Percentiles rank a stretch among this genome's conserved stretches.
Conservation (phyloP, 2,797 vertebrate genomes). For the Poeciliopsis presidionis region DNA sequence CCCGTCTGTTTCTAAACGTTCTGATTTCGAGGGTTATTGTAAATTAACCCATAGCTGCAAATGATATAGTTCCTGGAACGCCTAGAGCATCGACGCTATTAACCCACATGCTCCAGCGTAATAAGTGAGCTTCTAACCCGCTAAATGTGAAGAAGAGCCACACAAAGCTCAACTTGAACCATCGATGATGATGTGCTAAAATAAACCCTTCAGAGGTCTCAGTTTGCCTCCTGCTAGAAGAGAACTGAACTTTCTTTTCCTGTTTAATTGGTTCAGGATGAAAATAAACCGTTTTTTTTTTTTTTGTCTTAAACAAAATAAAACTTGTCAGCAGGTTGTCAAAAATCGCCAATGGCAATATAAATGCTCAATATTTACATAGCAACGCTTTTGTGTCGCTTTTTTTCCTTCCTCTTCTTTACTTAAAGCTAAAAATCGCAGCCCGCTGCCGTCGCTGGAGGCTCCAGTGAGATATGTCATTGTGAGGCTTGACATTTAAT, state of each 20-base stretch:
- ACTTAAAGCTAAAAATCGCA: slow-evolving; percentile 29
- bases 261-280: slow-evolving; percentile 10
- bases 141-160: neutral
- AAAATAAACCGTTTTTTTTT: neutral
- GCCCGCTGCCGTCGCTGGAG: slow-evolving; percentile 20
- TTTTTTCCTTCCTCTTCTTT: neutral
- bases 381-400: slow-evolving; percentile 22
- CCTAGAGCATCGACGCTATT: neutral
- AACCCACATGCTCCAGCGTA: neutral
- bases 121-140: neutral
- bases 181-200: neutral
- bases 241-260: neutral
- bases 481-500: slow-evolving; percentile 34
- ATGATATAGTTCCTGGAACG: neutral
- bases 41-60: neutral
- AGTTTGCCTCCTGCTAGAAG: neutral
- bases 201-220: neutral
- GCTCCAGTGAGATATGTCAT: slow-evolving; percentile 36
- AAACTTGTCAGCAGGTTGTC: slow-evolving; percentile 11
- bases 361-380: slow-evolving; percentile 4
- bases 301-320: neutral
- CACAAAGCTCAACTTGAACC: neutral
- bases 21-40: neutral
- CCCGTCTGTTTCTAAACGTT: neutral
- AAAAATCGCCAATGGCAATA: slow-evolving; percentile 3